Evolutionary conservation across 1,140 invertebrate species (phyloP).

Genomic region (Caenorhabditis tropicalis): DNA sequence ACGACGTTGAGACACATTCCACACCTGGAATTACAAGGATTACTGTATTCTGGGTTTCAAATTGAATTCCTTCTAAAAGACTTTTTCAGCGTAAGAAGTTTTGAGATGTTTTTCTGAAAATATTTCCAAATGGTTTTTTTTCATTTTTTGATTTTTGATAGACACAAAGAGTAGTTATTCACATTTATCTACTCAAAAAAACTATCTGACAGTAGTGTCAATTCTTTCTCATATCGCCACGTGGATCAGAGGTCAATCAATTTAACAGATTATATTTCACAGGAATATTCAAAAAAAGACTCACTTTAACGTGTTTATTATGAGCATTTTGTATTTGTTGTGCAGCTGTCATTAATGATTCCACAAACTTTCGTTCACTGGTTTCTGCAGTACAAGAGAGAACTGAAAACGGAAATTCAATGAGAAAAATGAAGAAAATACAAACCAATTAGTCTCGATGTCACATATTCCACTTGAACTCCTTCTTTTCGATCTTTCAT

Average conservation of each 20-base stretch:
- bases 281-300: too few relatives aligned
- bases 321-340: slow-evolving; percentile 33
- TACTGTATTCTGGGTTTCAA: background rate
- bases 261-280: too few relatives aligned
- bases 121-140: too few relatives aligned
- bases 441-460: background rate
- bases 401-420: slow-evolving; percentile 4
- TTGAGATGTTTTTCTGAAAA: background rate
- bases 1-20: slow-evolving; percentile 82
- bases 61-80: too few relatives aligned
- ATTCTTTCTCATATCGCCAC: too few relatives aligned
- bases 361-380: slow-evolving; percentile 22
- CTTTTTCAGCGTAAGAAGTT: too few relatives aligned
- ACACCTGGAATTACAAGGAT: slow-evolving; percentile 78
- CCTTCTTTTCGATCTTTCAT: slow-evolving; percentile 37
- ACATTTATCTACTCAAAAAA: too few relatives aligned
- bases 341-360: slow-evolving; percentile 18
- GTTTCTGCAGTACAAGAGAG: slow-evolving; percentile 43
- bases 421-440: background rate
- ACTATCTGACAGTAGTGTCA: too few relatives aligned
- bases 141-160: too few relatives aligned
- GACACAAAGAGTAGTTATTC: too few relatives aligned
- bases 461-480: slow-evolving; percentile 35
- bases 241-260: too few relatives aligned
- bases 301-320: slow-evolving; percentile 52